Evolutionary conservation across 2,797 vertebrate species (phyloP).

Genomic region (Lemur catta): DNA sequence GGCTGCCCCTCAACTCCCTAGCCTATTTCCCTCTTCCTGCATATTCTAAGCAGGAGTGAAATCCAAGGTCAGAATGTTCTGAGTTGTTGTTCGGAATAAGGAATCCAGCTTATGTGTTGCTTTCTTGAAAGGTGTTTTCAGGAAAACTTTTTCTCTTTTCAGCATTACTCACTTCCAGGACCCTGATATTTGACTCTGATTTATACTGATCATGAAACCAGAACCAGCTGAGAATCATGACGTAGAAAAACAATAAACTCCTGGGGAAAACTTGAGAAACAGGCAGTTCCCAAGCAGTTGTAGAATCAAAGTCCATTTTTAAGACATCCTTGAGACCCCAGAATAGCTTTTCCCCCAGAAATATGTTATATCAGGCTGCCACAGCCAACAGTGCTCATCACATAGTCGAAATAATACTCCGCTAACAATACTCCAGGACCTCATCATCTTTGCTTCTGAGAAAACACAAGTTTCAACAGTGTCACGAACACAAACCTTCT

Average conservation of each 20-base stretch:
- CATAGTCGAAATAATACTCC: neutral
- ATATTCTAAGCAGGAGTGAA: neutral
- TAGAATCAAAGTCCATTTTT: neutral
- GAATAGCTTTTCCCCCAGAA: neutral
- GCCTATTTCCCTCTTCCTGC: neutral
- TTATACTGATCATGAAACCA: neutral
- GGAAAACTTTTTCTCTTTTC: neutral
- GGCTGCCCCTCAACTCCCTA: fast-evolving
- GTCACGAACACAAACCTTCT: neutral
- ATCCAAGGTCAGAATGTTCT: neutral
- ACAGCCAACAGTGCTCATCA: too few species aligned
- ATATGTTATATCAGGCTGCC: neutral
- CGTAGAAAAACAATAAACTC: neutral
- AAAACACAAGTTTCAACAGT: neutral
- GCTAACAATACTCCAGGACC: neutral
- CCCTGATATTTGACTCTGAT: neutral
- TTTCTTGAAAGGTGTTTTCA: slow-evolving; percentile 5
- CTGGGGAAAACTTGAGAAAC: neutral
- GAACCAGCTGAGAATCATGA: neutral
- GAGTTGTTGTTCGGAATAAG: neutral
- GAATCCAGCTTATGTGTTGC: neutral
- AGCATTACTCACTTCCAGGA: neutral
- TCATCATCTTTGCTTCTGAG: neutral
- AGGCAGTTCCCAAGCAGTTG: neutral
- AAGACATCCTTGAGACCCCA: neutral